phyloP scores from a whole-genome alignment of 2,888 invertebrate genomes.

The Pristionchus maxplancki region DNA sequence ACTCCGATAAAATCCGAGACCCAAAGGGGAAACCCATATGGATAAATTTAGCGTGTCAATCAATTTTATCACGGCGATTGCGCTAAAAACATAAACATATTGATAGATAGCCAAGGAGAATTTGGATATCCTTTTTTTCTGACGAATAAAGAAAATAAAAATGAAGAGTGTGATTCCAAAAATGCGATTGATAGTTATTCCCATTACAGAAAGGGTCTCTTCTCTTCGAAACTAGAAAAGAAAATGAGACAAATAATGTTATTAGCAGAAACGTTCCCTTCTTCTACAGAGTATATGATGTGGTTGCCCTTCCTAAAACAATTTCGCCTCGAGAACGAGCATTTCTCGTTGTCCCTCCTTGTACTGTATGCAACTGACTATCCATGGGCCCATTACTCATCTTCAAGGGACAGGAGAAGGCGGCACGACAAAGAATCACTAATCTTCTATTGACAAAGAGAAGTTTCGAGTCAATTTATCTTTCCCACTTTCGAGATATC shows the following conservation, averaged over 20 bases:
- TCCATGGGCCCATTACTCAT: too few species aligned
- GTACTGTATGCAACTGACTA: too few species aligned
- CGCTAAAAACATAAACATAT: too few species aligned
- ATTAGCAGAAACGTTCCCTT: background rate
- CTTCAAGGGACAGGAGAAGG: too few species aligned
- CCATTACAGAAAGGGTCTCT: background rate
- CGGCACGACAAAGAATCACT: background rate
- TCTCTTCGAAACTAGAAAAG: background rate
- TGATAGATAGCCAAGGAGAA: too few species aligned
- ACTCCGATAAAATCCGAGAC: too few species aligned
- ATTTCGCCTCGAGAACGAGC: background rate
- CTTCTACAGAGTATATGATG: background rate
- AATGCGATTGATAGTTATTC: background rate
- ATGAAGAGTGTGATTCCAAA: too few species aligned
- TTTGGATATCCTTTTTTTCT: background rate
- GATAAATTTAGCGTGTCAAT: too few species aligned
- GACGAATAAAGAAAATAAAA: too few species aligned
- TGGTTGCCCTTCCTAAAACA: background rate
- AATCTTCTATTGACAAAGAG: background rate
- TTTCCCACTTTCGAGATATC: constrained; percentile 31
- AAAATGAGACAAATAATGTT: constrained; percentile 32
- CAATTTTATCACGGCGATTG: too few species aligned
- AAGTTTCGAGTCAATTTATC: constrained; percentile 13
- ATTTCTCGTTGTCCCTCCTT: background rate
- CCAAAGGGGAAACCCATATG: too few species aligned